Base-by-base conservation (phyloP, 2,888 invertebrate genomes). In the Conchocele bisecta region DNA sequence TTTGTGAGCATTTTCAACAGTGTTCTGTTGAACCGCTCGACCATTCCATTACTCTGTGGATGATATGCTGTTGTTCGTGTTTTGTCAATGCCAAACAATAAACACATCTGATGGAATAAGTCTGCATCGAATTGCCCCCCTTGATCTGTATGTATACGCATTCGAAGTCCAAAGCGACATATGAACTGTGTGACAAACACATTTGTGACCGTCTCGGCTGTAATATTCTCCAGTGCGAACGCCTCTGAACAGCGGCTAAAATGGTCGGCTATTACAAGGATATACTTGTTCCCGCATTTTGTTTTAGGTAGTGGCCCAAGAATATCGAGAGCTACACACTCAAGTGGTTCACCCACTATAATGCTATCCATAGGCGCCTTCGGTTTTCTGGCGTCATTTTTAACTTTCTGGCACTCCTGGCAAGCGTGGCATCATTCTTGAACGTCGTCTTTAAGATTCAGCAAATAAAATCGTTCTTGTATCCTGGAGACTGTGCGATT, bases 211-310 rank as follows among this genome's bases (percentile, higher is more conserved):
- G 68, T 79, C 26, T 13, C 1, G 2, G 75, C 69, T 37, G 69
- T 69, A 44, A 60, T 68, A 37, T 76, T 68, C 24, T 39, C 20
- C 44, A 79, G 59, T 9, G 74, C 46, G 31, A 59, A 58, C 22
- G 65, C 42, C 44, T 79, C 68, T 13, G 68, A 68, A 59, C 63
- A 72, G 59, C 76, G 73, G 20, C 73, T 64, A 61, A 75, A 79
- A 48, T 79, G 75, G 37, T 73, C 73, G 17, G 37, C 41, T n/a
- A 79, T 39, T 7, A 77, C 69, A 26, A 59, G 29, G 22, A 78
- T 58, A 37, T 80, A 69, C 26, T 42, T 50, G 31, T 74, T 61
- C 9, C 73, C 70, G 9, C 39, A 31, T 28, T 50, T 42, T 17
- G 69, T 72, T 17, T 35, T 20, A 28, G 75, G 78, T 31, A 75